Percentiles rank a stretch among this genome's conserved stretches.
Evolutionary conservation across 1,140 invertebrate genomes (phyloP).

Genomic region (Drosophila kanapiae): DNA sequence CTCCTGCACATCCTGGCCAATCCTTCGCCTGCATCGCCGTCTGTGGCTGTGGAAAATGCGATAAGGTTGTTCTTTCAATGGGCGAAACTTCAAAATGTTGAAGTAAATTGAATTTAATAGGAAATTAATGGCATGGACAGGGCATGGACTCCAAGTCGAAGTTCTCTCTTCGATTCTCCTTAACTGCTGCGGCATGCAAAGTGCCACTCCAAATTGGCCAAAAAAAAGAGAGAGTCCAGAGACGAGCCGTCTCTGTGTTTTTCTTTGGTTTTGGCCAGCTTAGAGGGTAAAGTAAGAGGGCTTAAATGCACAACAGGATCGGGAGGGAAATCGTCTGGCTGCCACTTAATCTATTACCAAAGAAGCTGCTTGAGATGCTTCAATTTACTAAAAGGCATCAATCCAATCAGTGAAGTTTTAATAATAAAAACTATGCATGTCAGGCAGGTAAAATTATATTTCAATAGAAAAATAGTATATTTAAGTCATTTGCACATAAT

Average conservation of each 20-base stretch:
- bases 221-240: neutral
- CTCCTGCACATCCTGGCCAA: slow-evolving; percentile 19
- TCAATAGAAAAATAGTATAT: no score
- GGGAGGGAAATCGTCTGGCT: neutral
- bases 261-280: slow-evolving; percentile 11
- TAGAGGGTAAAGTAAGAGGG: neutral
- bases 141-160: slow-evolving; percentile 2
- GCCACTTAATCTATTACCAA: slow-evolving; percentile 1
- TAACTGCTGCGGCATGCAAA: slow-evolving; percentile 26
- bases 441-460: no score
- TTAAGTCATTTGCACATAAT: no score
- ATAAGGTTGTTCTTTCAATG: slow-evolving; percentile 33
- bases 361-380: neutral
- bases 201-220: slow-evolving; percentile 34
- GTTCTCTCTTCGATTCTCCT: neutral
- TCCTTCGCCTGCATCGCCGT: slow-evolving; percentile 27
- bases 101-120: slow-evolving; percentile 48
- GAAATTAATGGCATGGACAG: slow-evolving; percentile 38
- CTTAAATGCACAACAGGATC: slow-evolving; percentile 10
- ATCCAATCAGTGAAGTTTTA: no score
- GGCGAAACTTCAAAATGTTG: slow-evolving; percentile 36
- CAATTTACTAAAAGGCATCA: neutral
- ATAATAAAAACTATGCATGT: neutral
- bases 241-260: slow-evolving; percentile 13
- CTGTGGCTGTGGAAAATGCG: slow-evolving; percentile 38